phyloP scores from a whole-genome alignment of 2,797 vertebrate species.

The Melanitta fusca region DNA sequence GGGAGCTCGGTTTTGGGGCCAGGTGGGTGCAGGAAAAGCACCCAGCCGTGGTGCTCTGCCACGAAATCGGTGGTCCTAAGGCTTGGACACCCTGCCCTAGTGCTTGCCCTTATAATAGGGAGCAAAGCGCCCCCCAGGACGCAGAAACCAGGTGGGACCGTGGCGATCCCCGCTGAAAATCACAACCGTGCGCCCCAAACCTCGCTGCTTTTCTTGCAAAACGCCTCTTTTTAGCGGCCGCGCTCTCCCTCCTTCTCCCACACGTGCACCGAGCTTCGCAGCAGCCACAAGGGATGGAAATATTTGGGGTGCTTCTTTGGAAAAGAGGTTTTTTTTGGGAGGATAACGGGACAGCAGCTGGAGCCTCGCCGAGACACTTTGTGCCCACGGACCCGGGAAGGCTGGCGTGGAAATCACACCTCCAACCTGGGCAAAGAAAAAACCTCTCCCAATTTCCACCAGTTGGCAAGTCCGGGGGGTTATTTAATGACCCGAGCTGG shows the following conservation, averaged over 20 bases:
- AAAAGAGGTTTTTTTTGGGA: background rate
- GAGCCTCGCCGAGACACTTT: background rate
- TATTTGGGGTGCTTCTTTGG: background rate
- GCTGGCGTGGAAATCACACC: background rate
- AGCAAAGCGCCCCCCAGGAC: background rate
- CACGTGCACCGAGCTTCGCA: fast-evolving
- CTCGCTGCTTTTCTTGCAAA: background rate
- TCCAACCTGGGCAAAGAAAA: background rate
- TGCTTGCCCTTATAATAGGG: background rate
- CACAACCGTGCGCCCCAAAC: background rate
- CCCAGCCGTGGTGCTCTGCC: background rate
- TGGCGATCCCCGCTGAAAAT: background rate
- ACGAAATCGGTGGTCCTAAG: background rate
- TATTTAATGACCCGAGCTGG: background rate
- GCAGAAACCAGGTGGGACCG: background rate
- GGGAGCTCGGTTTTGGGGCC: too few relatives aligned
- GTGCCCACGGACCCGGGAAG: background rate
- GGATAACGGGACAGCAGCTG: background rate
- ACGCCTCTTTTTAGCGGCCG: background rate
- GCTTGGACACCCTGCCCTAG: background rate
- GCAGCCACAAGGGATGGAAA: background rate
- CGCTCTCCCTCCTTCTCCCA: background rate
- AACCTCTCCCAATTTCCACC: background rate
- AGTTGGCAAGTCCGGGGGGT: background rate
- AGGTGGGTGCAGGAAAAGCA: too few relatives aligned